Evolutionary conservation across 92 coral and sea anemone species (phyloP).

Genomic region (Epizoanthus scotinus): DNA sequence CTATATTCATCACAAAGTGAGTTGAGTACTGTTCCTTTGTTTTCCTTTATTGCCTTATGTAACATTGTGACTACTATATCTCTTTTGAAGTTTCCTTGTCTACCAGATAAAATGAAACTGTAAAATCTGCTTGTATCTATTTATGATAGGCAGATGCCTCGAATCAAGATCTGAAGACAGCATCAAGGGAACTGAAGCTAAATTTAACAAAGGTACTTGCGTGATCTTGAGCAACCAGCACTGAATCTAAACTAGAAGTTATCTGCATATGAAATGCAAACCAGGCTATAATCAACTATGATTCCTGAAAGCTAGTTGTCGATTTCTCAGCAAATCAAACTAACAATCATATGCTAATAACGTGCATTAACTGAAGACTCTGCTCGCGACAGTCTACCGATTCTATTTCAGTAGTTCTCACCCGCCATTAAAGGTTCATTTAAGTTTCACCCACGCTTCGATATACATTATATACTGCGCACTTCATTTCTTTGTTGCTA

Average conservation of each 20-base stretch:
- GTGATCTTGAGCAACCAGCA: too few relatives aligned
- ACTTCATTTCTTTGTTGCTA: constrained; percentile 2
- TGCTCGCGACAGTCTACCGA: too few relatives aligned
- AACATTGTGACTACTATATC: not conserved
- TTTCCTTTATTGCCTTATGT: not conserved
- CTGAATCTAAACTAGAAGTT: too few relatives aligned
- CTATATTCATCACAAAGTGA: not conserved
- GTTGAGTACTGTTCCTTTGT: not conserved
- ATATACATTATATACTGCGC: too few relatives aligned
- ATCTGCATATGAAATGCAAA: too few relatives aligned
- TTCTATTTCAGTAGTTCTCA: not conserved
- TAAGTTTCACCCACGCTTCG: too few relatives aligned
- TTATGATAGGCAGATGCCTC: constrained; percentile 57
- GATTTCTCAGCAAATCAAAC: too few relatives aligned
- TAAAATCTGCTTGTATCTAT: not conserved
- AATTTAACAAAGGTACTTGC: constrained; percentile 47
- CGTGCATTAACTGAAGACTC: too few relatives aligned
- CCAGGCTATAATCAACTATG: too few relatives aligned
- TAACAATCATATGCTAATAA: too few relatives aligned
- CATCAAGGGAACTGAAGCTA: constrained; percentile 53
- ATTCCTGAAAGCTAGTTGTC: too few relatives aligned
- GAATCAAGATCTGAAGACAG: constrained; percentile 56
- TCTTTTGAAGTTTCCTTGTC: not conserved
- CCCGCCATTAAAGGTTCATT: too few relatives aligned
- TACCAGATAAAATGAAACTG: not conserved